These are phyloP conservation scores for Lysandra coridon DNA, from an alignment of 2,888 invertebrate genomes.

Conservation along the genomic window DNA sequence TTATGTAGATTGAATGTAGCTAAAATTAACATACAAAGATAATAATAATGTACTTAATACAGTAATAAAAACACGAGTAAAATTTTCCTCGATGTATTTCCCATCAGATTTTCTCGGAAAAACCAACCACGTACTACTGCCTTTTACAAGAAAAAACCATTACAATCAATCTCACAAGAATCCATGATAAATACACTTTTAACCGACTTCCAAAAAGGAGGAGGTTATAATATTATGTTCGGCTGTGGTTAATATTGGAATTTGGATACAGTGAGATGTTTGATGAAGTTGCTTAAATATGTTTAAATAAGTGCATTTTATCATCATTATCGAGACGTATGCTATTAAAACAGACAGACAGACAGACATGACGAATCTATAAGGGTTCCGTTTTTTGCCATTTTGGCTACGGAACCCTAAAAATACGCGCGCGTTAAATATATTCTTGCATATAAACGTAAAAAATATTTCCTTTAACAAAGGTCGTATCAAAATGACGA, in stretches of 20 bases:
- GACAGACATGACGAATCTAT: no score
- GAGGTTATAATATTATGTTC: no score
- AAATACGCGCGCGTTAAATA: neutral
- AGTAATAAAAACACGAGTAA: neutral
- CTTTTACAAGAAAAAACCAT: neutral
- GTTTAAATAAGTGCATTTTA: neutral
- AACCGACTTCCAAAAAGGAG: no score
- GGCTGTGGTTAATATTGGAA: no score
- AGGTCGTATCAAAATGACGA: neutral
- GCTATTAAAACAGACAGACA: neutral
- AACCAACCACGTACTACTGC: neutral
- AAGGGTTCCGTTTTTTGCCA: no score
- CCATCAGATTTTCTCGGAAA: constrained; percentile 1
- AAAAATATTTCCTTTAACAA: neutral
- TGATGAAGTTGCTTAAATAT: neutral
- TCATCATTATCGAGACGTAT: neutral
- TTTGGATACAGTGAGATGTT: no score
- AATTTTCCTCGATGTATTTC: neutral
- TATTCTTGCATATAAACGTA: neutral
- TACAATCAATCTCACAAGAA: neutral
- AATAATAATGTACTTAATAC: no score
- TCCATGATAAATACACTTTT: neutral
- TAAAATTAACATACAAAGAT: neutral
- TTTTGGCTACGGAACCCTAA: no score
- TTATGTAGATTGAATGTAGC: no score